phyloP scores from a whole-genome alignment of 2,113 vertebrate genomes.

The Bubo blakistoni region DNA sequence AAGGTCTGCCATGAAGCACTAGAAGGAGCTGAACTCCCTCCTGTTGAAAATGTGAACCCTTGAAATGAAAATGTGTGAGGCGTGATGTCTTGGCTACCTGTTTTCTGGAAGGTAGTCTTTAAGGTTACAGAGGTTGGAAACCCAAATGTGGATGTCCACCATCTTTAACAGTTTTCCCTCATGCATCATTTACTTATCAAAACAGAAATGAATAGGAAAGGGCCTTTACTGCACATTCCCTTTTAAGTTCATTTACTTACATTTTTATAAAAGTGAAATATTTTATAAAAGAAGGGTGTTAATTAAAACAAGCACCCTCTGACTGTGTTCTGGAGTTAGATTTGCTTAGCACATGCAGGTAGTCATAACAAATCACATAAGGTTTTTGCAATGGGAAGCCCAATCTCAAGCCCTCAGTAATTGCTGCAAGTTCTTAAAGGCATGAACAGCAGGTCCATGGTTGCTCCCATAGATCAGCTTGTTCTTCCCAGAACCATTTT shows the following conservation, averaged over 20 bases:
- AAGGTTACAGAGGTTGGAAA: neutral
- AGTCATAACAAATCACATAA: neutral
- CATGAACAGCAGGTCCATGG: neutral
- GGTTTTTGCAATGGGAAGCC: neutral
- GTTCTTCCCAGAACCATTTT: neutral
- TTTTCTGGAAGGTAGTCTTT: neutral
- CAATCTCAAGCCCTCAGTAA: neutral
- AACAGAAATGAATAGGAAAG: neutral
- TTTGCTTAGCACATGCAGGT: neutral
- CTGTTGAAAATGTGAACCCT: neutral
- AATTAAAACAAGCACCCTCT: neutral
- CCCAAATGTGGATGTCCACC: neutral
- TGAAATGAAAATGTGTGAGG: neutral
- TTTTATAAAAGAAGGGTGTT: neutral
- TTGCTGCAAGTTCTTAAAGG: neutral
- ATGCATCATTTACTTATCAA: neutral
- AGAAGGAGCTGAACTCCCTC: neutral
- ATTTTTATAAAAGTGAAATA: neutral
- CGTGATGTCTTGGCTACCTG: neutral
- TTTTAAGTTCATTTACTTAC: neutral
- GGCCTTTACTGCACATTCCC: neutral
- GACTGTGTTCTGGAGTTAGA: neutral
- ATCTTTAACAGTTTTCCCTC: neutral
- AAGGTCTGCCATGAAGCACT: neutral
- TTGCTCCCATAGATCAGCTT: neutral